Evolutionary conservation across 2,797 vertebrate species (phyloP).

Genomic region (Hoplostethus atlanticus): DNA sequence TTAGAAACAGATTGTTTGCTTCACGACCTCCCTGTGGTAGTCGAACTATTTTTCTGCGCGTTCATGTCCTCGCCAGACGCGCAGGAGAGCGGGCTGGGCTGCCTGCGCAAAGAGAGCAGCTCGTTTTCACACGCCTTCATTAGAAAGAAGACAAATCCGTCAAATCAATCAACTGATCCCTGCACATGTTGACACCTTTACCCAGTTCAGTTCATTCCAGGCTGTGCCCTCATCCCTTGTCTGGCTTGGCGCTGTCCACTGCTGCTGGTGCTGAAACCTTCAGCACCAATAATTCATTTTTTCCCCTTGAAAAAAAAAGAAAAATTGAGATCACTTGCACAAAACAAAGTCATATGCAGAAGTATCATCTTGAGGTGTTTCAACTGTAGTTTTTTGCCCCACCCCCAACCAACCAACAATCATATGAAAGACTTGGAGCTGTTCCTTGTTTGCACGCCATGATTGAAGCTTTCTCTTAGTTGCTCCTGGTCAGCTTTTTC

Average conservation of each 20-base stretch:
- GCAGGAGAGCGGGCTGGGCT: slow-evolving; percentile 11
- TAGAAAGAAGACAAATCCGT: neutral
- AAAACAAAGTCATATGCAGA: neutral
- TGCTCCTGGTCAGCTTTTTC: neutral
- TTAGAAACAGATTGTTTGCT: neutral
- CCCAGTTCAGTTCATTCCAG: no score
- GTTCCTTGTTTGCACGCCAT: neutral
- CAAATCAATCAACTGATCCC: neutral
- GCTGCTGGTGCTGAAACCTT: slow-evolving; percentile 48
- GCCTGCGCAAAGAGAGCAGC: neutral
- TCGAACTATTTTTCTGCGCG: slow-evolving; percentile 3
- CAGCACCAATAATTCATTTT: neutral
- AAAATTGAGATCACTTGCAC: neutral
- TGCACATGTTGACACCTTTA: neutral
- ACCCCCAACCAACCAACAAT: no score
- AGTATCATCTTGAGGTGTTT: no score
- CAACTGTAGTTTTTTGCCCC: neutral
- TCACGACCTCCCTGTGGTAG: neutral
- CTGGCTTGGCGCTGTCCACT: slow-evolving; percentile 40
- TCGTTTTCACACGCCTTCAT: neutral
- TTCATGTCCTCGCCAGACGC: neutral
- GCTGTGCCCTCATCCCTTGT: neutral
- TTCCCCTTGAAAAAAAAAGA: neutral
- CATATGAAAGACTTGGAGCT: no score
- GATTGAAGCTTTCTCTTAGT: neutral